A percentile compares a stretch with the other conserved stretches of the same genome.
phyloP scores from a whole-genome alignment of 2,797 vertebrate species.

The Cheirogaleus major region DNA sequence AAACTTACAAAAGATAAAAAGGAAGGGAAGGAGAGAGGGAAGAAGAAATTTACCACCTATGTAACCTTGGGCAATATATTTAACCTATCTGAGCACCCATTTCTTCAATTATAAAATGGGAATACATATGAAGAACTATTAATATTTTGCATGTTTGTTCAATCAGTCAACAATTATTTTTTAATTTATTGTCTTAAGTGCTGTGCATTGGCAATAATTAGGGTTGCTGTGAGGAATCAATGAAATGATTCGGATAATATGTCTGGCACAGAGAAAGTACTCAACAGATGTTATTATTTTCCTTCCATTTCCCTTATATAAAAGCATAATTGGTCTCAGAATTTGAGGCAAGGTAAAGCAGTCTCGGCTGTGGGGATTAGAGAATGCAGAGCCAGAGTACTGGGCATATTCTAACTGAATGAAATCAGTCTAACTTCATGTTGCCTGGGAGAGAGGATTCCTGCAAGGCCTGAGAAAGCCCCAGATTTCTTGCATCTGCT shows the following conservation, averaged over 20 bases:
- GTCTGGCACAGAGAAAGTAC: background rate
- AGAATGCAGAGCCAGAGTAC: background rate
- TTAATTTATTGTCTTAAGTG: background rate
- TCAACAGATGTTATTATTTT: background rate
- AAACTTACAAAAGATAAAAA: background rate
- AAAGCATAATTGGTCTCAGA: background rate
- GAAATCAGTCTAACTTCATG: background rate
- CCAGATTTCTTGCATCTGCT: background rate
- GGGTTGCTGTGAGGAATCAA: background rate
- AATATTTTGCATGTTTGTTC: background rate
- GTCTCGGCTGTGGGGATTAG: background rate
- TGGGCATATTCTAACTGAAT: background rate
- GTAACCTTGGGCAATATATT: background rate
- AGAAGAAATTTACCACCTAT: slow-evolving; percentile 1
- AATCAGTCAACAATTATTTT: background rate
- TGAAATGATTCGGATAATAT: background rate
- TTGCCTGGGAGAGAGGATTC: background rate
- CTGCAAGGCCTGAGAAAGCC: background rate
- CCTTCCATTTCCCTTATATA: background rate
- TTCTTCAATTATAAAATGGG: background rate
- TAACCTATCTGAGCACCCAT: background rate
- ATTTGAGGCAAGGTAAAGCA: background rate
- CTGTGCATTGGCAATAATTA: background rate
- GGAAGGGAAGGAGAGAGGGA: background rate
- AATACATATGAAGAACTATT: background rate